Evolutionary conservation across 1,140 invertebrate species (phyloP).

Genomic region (Calosoma granatense): DNA sequence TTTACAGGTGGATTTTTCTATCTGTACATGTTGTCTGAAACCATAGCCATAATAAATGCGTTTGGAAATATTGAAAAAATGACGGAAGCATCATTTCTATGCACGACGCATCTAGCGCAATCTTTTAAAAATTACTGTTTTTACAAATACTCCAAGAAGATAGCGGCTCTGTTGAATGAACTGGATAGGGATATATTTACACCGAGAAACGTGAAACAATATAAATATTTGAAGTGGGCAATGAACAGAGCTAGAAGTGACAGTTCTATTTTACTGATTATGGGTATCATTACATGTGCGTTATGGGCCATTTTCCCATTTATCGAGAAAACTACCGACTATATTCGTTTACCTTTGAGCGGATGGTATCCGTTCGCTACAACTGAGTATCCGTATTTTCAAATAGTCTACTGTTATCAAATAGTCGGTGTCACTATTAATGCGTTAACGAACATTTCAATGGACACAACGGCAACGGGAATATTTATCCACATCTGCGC

Average conservation of each 20-base stretch:
- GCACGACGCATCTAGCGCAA: slow-evolving; percentile 20
- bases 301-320: slow-evolving; percentile 20
- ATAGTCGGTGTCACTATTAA: slow-evolving; percentile 17
- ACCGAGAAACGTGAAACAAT: slow-evolving; percentile 13
- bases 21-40: slow-evolving; percentile 17
- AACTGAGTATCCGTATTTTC: slow-evolving; percentile 14
- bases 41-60: slow-evolving; percentile 18
- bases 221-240: slow-evolving; percentile 4
- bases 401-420: slow-evolving; percentile 22
- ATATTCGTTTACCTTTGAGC: slow-evolving; percentile 17
- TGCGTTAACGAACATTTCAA: slow-evolving; percentile 16
- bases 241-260: slow-evolving; percentile 10
- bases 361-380: slow-evolving; percentile 23
- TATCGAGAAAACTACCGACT: slow-evolving; percentile 10
- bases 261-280: slow-evolving; percentile 13
- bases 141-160: background rate
- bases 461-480: slow-evolving; percentile 20
- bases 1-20: too few relatives aligned
- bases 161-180: slow-evolving; percentile 12
- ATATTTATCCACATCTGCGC: slow-evolving; percentile 18
- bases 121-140: slow-evolving; percentile 16
- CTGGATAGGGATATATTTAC: slow-evolving; percentile 18
- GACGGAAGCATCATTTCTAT: slow-evolving; percentile 19
- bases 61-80: slow-evolving; percentile 20
- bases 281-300: slow-evolving; percentile 14